These are phyloP conservation scores for Xerus inauris DNA, from an alignment of 2,113 vertebrate genomes.

Conservation along the genomic window DNA sequence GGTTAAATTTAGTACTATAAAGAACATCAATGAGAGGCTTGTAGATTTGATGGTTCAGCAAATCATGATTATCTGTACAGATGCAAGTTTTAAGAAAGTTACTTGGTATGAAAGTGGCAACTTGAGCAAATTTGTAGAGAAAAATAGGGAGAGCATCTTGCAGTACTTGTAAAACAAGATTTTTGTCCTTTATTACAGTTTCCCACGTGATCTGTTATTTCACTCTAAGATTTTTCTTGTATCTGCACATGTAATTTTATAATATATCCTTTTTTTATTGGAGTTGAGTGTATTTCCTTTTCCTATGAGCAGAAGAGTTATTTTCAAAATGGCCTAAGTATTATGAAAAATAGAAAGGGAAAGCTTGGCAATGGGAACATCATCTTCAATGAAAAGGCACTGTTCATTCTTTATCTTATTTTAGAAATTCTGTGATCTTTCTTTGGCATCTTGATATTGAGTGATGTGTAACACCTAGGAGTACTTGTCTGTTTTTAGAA, in stretches of 20 bases:
- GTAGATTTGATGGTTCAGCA: neutral
- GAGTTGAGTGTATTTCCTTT: neutral
- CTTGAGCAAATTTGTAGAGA: neutral
- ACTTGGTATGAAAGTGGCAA: neutral
- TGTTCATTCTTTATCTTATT: neutral
- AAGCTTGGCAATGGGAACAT: neutral
- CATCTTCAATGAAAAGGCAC: neutral
- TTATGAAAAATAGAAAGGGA: neutral
- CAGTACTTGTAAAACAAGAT: neutral
- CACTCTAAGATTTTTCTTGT: neutral
- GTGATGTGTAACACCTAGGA: neutral
- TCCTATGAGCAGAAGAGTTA: neutral
- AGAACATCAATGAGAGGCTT: neutral
- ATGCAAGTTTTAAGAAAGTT: neutral
- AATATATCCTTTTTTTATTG: neutral
- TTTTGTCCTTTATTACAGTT: neutral
- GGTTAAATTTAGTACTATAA: neutral
- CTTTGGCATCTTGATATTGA: neutral
- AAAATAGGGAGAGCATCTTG: neutral
- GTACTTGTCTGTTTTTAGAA: neutral
- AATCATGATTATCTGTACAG: neutral
- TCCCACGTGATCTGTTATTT: neutral
- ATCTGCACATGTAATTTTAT: neutral
- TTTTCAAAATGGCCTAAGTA: neutral
- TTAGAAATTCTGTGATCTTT: neutral